These are phyloP conservation scores for Leptopilina clavipes DNA, from an alignment of 1,140 invertebrate species.

Conservation along the genomic window DNA sequence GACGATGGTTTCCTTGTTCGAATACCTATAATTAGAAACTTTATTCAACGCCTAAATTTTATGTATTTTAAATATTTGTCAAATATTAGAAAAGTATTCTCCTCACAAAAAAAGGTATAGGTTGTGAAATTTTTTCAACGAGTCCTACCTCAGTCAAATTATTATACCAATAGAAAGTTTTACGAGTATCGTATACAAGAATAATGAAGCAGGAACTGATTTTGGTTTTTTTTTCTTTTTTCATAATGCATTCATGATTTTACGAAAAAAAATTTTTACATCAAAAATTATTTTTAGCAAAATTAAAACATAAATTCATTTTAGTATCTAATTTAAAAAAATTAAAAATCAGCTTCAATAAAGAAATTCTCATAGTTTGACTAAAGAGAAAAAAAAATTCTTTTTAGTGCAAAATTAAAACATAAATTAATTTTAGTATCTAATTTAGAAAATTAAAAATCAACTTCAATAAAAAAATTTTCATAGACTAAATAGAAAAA, in stretches of 20 bases:
- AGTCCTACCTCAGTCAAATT: slow-evolving; percentile 51
- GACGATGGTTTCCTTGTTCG: neutral
- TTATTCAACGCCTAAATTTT: neutral
- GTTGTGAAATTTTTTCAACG: slow-evolving; percentile 51
- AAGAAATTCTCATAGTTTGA: too few relatives aligned
- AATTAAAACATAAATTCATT: too few relatives aligned
- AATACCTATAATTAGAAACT: neutral
- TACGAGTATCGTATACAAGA: slow-evolving; percentile 53
- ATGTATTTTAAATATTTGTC: neutral
- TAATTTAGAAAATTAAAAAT: too few relatives aligned
- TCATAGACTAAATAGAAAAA: too few relatives aligned
- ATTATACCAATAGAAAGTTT: slow-evolving; percentile 65
- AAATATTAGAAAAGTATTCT: slow-evolving; percentile 2
- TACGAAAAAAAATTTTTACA: neutral
- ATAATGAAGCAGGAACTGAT: slow-evolving; percentile 45
- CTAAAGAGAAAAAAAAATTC: too few relatives aligned
- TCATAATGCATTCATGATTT: too few relatives aligned
- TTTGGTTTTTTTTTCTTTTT: neutral
- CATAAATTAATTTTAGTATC: too few relatives aligned
- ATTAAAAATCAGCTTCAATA: too few relatives aligned
- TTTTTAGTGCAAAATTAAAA: too few relatives aligned
- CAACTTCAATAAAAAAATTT: too few relatives aligned
- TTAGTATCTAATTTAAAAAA: too few relatives aligned
- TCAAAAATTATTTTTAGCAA: too few relatives aligned
- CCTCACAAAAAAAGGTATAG: neutral